Percentiles rank a stretch among this genome's conserved stretches.
Conservation (phyloP, 1,140 invertebrate species). For the Tetramorium alpestre region DNA sequence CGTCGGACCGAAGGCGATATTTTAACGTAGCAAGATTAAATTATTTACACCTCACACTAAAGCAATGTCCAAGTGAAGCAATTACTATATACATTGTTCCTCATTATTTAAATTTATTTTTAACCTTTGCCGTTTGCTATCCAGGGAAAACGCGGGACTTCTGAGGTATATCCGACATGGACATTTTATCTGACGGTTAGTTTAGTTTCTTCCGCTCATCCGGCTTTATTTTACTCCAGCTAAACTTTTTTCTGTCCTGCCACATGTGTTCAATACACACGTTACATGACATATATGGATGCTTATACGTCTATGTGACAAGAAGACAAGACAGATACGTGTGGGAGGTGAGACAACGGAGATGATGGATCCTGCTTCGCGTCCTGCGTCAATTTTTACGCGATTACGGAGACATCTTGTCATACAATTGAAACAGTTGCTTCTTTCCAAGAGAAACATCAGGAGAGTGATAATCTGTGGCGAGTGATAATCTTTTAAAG, state of each 20-base stretch:
- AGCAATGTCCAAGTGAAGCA: neutral
- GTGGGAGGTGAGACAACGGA: constrained; percentile 24
- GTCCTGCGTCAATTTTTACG: constrained; percentile 1
- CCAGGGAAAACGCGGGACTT: neutral
- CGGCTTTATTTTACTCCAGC: constrained; percentile 10
- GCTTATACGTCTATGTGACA: constrained; percentile 16
- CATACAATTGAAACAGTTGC: constrained; percentile 6
- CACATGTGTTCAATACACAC: neutral
- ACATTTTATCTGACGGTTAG: neutral
- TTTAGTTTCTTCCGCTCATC: neutral
- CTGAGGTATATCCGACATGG: neutral
- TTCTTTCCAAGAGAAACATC: neutral
- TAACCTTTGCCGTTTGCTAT: neutral
- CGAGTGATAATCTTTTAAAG: neutral
- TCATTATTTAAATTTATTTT: neutral
- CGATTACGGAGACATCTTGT: neutral
- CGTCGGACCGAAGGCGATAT: neutral
- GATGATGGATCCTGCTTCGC: constrained; percentile 24
- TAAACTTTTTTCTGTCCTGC: constrained; percentile 35
- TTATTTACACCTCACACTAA: neutral
- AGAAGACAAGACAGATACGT: neutral
- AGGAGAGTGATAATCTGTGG: neutral
- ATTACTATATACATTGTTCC: neutral
- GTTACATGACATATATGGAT: neutral
- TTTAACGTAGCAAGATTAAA: neutral